Conservation (phyloP, 2,113 vertebrate genomes). For the Phyllostomus discolor region DNA sequence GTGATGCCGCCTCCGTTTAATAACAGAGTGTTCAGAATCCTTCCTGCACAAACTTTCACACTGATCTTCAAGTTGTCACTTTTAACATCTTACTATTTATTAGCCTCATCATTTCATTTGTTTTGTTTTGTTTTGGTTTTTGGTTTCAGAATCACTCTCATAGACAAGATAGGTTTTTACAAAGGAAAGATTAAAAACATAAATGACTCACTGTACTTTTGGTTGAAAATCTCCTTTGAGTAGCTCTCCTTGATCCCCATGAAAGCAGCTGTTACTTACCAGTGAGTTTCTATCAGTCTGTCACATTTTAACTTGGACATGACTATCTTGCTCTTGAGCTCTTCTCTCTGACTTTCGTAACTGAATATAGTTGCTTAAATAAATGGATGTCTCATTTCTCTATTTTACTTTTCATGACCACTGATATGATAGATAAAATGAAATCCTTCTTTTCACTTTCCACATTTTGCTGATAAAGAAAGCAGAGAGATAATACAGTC, state of each 20-base stretch:
- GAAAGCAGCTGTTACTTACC: background rate
- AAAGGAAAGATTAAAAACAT: background rate
- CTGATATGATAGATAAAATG: background rate
- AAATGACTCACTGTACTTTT: background rate
- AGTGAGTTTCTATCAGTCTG: background rate
- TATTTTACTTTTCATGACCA: conserved; percentile 21
- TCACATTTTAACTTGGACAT: background rate
- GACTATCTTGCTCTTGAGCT: background rate
- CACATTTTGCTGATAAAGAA: conserved; percentile 32
- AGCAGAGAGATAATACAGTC: background rate
- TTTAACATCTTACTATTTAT: background rate
- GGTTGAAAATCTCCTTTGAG: background rate
- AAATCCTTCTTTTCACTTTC: conserved; percentile 22
- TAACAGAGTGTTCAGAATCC: background rate
- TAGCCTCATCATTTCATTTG: background rate
- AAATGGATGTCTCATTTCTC: conserved; percentile 46
- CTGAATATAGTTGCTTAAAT: background rate
- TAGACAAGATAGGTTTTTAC: background rate
- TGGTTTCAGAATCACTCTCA: background rate
- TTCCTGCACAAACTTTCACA: background rate
- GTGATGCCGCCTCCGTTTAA: background rate
- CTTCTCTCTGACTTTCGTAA: background rate
- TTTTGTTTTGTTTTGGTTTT: background rate
- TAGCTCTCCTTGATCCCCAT: background rate
- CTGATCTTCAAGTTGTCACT: background rate